Percentiles rank a stretch among this genome's conserved stretches.
phyloP scores from a whole-genome alignment of 2,797 vertebrate species.

The Scolopax bukidnonensis region DNA sequence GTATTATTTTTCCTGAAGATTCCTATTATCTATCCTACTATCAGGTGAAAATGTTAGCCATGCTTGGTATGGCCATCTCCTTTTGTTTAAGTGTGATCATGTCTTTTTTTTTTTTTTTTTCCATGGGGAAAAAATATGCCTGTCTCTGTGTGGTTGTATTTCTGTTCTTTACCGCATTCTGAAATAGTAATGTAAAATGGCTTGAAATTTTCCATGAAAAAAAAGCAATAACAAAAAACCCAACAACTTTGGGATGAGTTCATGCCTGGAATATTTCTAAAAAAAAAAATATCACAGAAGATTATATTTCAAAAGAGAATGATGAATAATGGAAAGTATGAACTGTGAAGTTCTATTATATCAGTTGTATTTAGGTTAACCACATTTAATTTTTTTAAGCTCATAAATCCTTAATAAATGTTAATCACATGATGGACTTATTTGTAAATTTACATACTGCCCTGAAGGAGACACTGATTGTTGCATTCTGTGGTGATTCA shows the following conservation, averaged over 20 bases:
- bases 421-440: conserved; percentile 28
- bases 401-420: conserved; percentile 47
- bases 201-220: conserved; percentile 21
- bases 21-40: neutral
- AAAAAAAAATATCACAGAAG: neutral
- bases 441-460: conserved; percentile 46
- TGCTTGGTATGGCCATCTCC: neutral
- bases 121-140: neutral
- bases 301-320: conserved; percentile 19
- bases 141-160: neutral
- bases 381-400: conserved; percentile 27
- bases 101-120: neutral
- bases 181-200: conserved; percentile 13
- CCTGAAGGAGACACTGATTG: conserved; percentile 31
- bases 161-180: neutral
- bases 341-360: conserved; percentile 50
- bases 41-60: neutral
- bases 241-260: neutral
- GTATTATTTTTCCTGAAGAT: neutral
- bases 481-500: conserved; percentile 29
- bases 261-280: conserved; percentile 13
- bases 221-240: neutral
- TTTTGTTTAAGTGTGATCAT: neutral
- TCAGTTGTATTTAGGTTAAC: conserved; percentile 37
- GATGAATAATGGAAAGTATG: conserved; percentile 61